Base-by-base conservation (phyloP, 2,113 vertebrate species). In the Falco punctatus region DNA sequence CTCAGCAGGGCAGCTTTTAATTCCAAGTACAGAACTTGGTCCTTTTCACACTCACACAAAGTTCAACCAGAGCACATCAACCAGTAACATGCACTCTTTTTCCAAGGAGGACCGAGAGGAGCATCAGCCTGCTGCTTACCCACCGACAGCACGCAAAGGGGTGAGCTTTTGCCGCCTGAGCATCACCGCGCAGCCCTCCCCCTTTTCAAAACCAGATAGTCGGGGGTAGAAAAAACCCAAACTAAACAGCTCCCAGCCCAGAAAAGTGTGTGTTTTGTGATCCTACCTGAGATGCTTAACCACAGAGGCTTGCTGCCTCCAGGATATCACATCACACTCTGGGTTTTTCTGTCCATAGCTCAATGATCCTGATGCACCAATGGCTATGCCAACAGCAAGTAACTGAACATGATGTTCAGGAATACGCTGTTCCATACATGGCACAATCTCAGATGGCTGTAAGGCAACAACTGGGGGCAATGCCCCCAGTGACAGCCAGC, bases 401-500 rank as follows among this genome's bases (percentile, higher is more conserved):
- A 28, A 38, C 3, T 59, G 66, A 85, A 79, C 5, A 8, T 11
- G 59, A 64, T 15, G 57, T 4, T 16, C 40, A 9, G 71, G 75
- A 52, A 64, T 22, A 21, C 2, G 1, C 16, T 18, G 15, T n/a
- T 27, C 73, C 17, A 0, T 26, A 9, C 1, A 0, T 5, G 15
- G 16, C 30, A 73, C n/a, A 5, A 13, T 17, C 26, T 33, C 9
- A 0, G 32, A 2, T 4, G 38, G 26, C 42, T 58, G 40, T 0
- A 2, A 20, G 46, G 48, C 4, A 17, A 81, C 70, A n/a, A 44
- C 10, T 1, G 0, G 57, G 32, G 35, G 32, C 6, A 22, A 24
- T 0, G 1, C 11, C 32, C 44, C 57, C 9, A 5, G 3, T 3
- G 3, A 15, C 2, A 1, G 24, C 8, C 20, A 13, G 33, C 15